Percentiles rank a stretch among this genome's conserved stretches.
phyloP scores from a whole-genome alignment of 2,113 vertebrate species.

The Forbesichthys agassizii region DNA sequence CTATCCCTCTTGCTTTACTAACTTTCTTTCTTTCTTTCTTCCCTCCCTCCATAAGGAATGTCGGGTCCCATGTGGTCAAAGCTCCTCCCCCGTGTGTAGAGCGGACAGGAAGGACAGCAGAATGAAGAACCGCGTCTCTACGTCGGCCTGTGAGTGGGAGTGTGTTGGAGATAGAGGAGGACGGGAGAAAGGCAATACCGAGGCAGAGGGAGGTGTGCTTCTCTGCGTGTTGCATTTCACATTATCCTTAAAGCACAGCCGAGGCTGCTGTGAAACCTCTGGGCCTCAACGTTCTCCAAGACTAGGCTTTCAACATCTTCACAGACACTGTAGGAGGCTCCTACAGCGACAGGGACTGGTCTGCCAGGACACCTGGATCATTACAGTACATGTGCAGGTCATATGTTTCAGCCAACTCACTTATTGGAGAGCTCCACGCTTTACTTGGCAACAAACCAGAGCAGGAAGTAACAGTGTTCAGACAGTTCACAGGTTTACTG shows the following conservation, averaged over 20 bases:
- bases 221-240: conserved; percentile 34
- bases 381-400: conserved; percentile 49
- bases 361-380: background rate
- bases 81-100: conserved; percentile 57
- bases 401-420: conserved; percentile 33
- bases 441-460: background rate
- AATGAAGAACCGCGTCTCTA: conserved; percentile 69
- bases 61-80: conserved; percentile 43
- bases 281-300: conserved; percentile 23
- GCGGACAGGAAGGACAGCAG: conserved; percentile 63
- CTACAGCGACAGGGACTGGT: background rate
- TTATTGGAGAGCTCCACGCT: background rate
- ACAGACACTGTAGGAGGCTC: too few species aligned
- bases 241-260: conserved; percentile 24
- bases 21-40: conserved; percentile 1
- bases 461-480: background rate
- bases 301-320: conserved; percentile 30
- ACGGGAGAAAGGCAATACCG: conserved; percentile 11
- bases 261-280: conserved; percentile 34
- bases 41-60: conserved; percentile 51
- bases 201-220: conserved; percentile 38
- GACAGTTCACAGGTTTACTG: background rate
- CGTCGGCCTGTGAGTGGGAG: conserved; percentile 32
- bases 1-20: conserved; percentile 1
- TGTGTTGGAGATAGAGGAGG: conserved; percentile 9